phyloP scores from a whole-genome alignment of 2,113 vertebrate genomes.

The Sylvilagus bachmani region DNA sequence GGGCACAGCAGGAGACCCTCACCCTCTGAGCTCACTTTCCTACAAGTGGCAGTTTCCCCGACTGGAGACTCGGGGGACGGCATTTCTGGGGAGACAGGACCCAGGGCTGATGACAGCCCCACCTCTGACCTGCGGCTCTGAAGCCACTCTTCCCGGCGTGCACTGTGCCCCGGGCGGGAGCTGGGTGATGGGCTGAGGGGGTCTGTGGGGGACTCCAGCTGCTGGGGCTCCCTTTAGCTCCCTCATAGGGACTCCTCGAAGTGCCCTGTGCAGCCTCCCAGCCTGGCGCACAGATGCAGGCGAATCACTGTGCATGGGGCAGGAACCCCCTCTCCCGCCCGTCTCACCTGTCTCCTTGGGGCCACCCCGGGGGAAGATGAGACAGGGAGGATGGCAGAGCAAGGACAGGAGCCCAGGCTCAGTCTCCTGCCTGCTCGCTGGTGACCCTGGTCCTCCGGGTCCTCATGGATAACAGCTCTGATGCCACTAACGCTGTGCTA shows the following conservation, averaged over 20 bases:
- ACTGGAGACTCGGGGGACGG: neutral
- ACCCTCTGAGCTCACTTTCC: neutral
- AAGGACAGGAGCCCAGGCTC: neutral
- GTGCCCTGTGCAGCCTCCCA: neutral
- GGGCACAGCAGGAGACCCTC: too few species aligned
- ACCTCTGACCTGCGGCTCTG: neutral
- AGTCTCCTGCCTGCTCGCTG: too few species aligned
- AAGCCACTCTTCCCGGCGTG: accelerated
- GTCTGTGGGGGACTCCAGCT: neutral
- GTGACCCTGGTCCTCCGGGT: neutral
- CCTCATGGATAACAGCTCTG: accelerated
- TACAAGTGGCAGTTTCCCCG: neutral
- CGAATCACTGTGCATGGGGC: accelerated
- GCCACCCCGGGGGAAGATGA: neutral
- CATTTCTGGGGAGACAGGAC: neutral
- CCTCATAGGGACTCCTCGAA: neutral
- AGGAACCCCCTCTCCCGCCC: neutral
- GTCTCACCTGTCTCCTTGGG: neutral
- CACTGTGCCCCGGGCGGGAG: neutral
- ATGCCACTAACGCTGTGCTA: too few species aligned
- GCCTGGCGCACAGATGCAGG: neutral
- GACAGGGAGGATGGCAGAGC: neutral
- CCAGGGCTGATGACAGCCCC: too few species aligned
- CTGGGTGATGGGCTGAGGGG: neutral
- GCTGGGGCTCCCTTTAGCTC: neutral